Evolutionary conservation across 2,797 vertebrate species (phyloP).

Genomic region (Rhinoraja longicauda): DNA sequence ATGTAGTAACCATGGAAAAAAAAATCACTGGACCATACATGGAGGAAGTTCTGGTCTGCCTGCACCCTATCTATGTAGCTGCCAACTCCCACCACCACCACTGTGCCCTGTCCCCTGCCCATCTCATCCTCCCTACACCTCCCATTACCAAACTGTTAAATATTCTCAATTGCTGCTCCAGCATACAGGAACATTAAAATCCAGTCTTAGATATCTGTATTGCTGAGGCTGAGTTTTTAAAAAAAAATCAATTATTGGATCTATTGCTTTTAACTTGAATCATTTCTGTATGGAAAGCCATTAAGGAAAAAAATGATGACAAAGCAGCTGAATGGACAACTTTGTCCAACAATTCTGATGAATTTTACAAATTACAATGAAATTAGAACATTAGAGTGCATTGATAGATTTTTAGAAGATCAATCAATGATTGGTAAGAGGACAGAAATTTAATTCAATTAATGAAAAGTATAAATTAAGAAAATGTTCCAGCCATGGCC

Average conservation of each 20-base stretch:
- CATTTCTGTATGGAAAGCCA: not conserved
- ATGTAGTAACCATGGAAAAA: no score
- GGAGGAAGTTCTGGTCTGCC: no score
- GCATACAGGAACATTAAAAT: not conserved
- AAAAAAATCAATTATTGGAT: not conserved
- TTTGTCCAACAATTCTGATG: not conserved
- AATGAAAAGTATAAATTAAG: not conserved
- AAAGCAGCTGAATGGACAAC: not conserved
- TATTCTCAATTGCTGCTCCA: not conserved
- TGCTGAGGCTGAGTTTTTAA: not conserved
- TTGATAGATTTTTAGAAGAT: not conserved
- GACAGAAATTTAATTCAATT: no score
- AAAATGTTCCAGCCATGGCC: not conserved
- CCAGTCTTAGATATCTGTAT: not conserved
- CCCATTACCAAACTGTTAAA: no score
- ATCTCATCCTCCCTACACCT: no score
- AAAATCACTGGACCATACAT: no score
- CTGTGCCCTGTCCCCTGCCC: no score
- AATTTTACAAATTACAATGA: not conserved
- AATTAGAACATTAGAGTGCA: not conserved
- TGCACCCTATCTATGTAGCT: no score
- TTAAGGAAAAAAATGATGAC: not conserved
- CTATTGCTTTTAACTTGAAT: conserved; percentile 1
- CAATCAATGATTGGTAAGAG: not conserved
- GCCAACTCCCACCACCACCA: no score